Evolutionary conservation across 1,140 invertebrate species (phyloP), one percentile per base, ranked within the genome.

Genomic region (Himalopsyche phryganea): DNA sequence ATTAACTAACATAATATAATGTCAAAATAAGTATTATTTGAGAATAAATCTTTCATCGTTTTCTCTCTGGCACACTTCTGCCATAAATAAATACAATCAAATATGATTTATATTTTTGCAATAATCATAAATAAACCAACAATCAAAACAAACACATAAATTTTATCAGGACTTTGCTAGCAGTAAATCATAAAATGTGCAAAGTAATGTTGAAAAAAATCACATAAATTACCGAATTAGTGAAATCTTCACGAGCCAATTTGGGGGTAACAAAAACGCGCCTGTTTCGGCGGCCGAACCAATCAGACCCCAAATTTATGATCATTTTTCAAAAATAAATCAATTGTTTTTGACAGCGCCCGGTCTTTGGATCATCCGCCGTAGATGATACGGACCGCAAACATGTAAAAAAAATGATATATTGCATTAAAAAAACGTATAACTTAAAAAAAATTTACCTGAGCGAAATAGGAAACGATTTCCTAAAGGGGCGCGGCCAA

Each of bases 291-390:
- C 33, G 44, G 50, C 19, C 41, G 33, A 58, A 49, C 55, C 60
- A 54, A 63, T 58, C 60, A 54, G 44, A 58, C 60, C 60, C 60
- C 19, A 63, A 58, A 63, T 63, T 63, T 63, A 63, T 58, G 60
- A 35, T 46, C 55, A 63, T 63, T 63, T 63, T 63, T 58, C 60
- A 55, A 45, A 50, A 56, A 63, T 63, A 63, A 63, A 63, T 63
- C 60, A 63, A 63, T 50, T 54, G 32, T 36, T 19, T 19, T 45
- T 32, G 54, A 47, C 60, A 45, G 60, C 42, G 15, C 15, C 10
- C 11, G 42, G 15, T 18, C 23, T n/a, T 15, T 14, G 13, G 15
- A 28, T 4, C 15, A 5, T 9, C 23, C 23, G 23, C 23, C 3
- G 9, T 3, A 28, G 23, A 28, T 28, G 23, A 28, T 28, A 28